Base-by-base conservation (phyloP, 1,140 invertebrate species). In the Cotesia vestalis region DNA sequence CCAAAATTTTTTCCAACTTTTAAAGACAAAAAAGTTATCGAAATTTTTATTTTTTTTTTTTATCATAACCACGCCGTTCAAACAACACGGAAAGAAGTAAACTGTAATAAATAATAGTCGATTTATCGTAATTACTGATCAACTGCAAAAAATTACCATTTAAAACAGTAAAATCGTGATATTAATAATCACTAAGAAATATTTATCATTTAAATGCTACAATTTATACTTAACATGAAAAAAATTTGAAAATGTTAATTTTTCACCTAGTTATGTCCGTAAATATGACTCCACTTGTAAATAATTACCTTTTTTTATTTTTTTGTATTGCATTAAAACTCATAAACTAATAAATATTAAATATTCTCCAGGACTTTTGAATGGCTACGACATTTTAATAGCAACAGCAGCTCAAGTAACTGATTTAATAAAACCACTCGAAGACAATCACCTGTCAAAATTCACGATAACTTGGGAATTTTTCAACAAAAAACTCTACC, bases 401-500 rank as follows among this genome's bases (percentile, higher is more conserved):
- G 78, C 83, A 51, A 90, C 90, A 46, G 89, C 90, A 34, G 79
- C 85, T 46, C 85, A 88, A 69, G 85, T 91, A 66, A 84, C 89
- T 59, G 86, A 88, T 53, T 84, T 91, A 75, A 83, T 92, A 60
- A 85, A 88, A 73, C 88, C 89, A 51, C 77, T 92, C 63, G 87
- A 90, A 77, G 87, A 86, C 63, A 86, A 89, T 63, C 88, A 90
- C 78, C 80, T 91, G 46, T 87, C 84, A 66, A 86, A 88, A 73
- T 90, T 91, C 71, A 88, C 89, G 76, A 84, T 91, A 8, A 89
- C 89, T 0, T 92, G 91, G 91, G 88, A 90, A 68, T 83, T 88
- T 70, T 88, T 91, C 68, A 91, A 91, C 79, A 91, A 90, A 79
- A 89, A 90, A 77, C 82, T 91, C n/a, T 91, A 90, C 80, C 89